Evolutionary conservation across 2,888 invertebrate species (phyloP), one percentile per base, ranked within the genome.

Genomic region (Agrypnus murinus): DNA sequence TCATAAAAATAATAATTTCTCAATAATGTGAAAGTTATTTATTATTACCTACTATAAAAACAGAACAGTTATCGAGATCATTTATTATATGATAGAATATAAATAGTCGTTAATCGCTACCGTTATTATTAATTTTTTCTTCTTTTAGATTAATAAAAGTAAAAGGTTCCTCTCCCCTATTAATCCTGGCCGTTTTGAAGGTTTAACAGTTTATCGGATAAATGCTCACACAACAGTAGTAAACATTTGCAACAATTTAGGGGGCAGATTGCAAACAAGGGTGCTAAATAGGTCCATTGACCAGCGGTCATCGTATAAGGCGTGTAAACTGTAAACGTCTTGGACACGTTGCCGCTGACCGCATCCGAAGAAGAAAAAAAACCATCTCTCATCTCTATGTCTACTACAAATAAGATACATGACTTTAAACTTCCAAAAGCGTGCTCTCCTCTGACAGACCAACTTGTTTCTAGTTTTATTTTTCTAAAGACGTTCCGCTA

Each of bases 181-280:
- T 25, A 25, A 5, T 25, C 7, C 7, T 40, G 40, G 7, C 40
- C n/a, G 12, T 12, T 40, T 6, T 7, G 40, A 40, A 40, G 40
- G 3, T 25, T 3, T 25, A 25, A 25, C 25, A 3, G 25, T 25
- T 25, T 2, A 25, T 25, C 25, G 25, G 2, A 5, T 25, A 25
- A 25, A 25, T 25, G 25, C 3, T n/a, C n/a, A 25, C 25, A 5
- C 5, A 64, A 69, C 60, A 75, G 66, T 63, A 76, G 79, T 81
- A 84, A 83, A 84, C 84, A 83, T 82, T 82, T 82, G 80, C 77
- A 78, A 72, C 78, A 81, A 82, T 82, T 82, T 81, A 79, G 80
- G 80, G 81, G 82, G 82, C 69, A 80, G 81, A 81, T 80, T 81
- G 83, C 84, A 84, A 85, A 85, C 84, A 85, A 85, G 84, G 83